phyloP scores from a whole-genome alignment of 2,797 vertebrate species.

The Argyrosomus regius region DNA sequence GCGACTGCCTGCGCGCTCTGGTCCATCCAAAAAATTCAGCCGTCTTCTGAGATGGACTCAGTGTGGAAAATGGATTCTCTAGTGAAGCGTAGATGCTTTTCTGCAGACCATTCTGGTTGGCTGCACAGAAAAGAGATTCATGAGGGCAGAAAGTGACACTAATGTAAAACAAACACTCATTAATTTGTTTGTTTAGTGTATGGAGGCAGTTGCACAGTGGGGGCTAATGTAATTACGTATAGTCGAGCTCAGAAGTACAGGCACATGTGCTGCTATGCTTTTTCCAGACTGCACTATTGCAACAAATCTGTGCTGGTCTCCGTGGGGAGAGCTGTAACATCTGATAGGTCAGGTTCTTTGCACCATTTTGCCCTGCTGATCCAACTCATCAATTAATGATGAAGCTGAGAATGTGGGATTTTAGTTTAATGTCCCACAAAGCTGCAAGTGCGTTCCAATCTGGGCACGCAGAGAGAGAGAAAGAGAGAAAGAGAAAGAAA shows the following conservation, averaged over 20 bases:
- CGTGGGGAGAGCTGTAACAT: neutral
- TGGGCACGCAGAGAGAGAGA: slow-evolving; percentile 3
- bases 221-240: slow-evolving; percentile 55
- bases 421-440: neutral
- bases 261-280: neutral
- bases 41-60: slow-evolving; percentile 23
- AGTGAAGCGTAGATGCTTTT: slow-evolving; percentile 36
- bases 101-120: slow-evolving; percentile 60
- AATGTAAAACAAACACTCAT: slow-evolving; percentile 84
- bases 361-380: slow-evolving; percentile 2
- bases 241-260: slow-evolving; percentile 11
- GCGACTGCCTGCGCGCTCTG: slow-evolving; percentile 11
- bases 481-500: slow-evolving; percentile 18
- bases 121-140: slow-evolving; percentile 65
- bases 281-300: neutral
- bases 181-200: slow-evolving; percentile 75
- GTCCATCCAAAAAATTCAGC: slow-evolving; percentile 30
- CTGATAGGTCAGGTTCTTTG: slow-evolving; percentile 18
- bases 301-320: slow-evolving; percentile 19
- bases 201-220: slow-evolving; percentile 48
- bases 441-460: slow-evolving; percentile 16
- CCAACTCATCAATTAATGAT: slow-evolving; percentile 21
- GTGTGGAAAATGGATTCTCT: slow-evolving; percentile 28
- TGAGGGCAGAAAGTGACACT: slow-evolving; percentile 81
- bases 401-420: neutral